Evolutionary conservation across 2,797 vertebrate genomes (phyloP).

Genomic region (Poecile montanus): DNA sequence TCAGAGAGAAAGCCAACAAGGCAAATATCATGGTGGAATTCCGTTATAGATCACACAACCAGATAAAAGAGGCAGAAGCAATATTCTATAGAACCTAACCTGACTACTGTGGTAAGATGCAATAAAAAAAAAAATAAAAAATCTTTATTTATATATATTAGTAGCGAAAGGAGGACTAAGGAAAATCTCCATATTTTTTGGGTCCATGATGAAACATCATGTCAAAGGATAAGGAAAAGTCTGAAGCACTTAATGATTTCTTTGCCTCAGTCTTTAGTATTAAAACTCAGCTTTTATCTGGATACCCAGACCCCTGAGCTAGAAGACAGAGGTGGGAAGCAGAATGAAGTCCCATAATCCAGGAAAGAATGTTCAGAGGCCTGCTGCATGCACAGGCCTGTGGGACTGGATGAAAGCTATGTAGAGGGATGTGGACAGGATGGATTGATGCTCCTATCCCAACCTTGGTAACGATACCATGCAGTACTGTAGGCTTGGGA

Average conservation of each 20-base stretch:
- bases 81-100: background rate
- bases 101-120: background rate
- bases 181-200: background rate
- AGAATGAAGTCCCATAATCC: background rate
- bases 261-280: background rate
- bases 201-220: background rate
- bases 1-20: background rate
- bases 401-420: background rate
- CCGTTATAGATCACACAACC: background rate
- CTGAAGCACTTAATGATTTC: background rate
- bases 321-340: background rate
- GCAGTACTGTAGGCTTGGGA: fast-evolving
- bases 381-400: background rate
- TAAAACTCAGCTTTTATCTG: background rate
- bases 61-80: background rate
- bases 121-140: background rate
- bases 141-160: background rate
- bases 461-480: background rate
- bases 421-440: too few species aligned
- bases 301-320: background rate
- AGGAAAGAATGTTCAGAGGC: background rate
- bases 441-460: background rate
- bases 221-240: background rate
- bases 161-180: background rate
- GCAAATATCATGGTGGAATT: background rate